Evolutionary conservation across 2,797 vertebrate species (phyloP).

Genomic region (Syngnathus rostellatus): DNA sequence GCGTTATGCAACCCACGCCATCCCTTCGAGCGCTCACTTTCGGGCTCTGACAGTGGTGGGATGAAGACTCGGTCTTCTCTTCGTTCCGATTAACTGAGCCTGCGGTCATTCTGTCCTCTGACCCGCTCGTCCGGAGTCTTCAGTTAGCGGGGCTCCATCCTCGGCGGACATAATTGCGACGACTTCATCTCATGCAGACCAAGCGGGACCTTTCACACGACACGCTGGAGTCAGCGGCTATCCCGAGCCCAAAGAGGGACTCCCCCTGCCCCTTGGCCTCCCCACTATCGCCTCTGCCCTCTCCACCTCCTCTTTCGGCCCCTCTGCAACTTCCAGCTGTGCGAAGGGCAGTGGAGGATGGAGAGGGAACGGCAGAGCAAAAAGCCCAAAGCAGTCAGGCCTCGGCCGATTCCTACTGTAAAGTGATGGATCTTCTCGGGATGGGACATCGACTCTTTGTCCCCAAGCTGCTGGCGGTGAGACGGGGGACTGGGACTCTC

Average conservation of each 20-base stretch:
- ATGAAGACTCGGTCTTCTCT: not conserved
- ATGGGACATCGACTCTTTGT: slow-evolving; percentile 99
- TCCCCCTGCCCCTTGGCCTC: slow-evolving; percentile 66
- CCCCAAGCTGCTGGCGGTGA: slow-evolving; percentile 96
- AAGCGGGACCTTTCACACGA: slow-evolving; percentile 17
- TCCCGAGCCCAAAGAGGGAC: slow-evolving; percentile 82
- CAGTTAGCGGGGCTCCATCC: not conserved
- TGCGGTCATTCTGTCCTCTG: not conserved
- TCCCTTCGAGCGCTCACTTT: slow-evolving; percentile 2
- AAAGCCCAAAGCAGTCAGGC: slow-evolving; percentile 58
- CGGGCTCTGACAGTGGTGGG: slow-evolving; percentile 50
- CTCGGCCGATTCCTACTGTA: slow-evolving; percentile 83
- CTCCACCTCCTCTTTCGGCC: slow-evolving; percentile 62
- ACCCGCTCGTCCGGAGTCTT: not conserved
- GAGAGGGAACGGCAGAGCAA: slow-evolving; percentile 68
- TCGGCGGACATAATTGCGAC: not conserved
- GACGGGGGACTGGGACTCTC: slow-evolving; percentile 45
- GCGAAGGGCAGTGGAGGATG: slow-evolving; percentile 78
- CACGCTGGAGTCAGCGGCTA: slow-evolving; percentile 72
- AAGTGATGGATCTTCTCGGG: slow-evolving; percentile 89
- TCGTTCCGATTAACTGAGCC: not conserved
- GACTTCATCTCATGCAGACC: slow-evolving; percentile 12
- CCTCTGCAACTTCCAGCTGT: slow-evolving; percentile 77
- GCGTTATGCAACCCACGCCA: slow-evolving; percentile 36
- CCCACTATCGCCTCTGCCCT: slow-evolving; percentile 56